Conservation (phyloP, 2,113 vertebrate species). For the Motacilla tschutschensis region DNA sequence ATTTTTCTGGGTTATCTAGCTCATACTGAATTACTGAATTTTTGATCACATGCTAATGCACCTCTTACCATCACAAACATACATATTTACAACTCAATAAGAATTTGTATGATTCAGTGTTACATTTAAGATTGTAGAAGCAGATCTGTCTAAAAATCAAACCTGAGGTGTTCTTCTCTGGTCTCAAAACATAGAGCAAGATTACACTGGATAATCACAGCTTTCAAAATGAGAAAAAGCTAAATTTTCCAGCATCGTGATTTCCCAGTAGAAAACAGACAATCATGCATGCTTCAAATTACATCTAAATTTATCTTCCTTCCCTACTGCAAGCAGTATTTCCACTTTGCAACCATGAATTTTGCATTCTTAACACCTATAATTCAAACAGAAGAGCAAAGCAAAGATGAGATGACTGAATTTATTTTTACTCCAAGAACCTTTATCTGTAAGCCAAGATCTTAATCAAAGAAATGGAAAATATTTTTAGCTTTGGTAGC, state of each 20-base stretch:
- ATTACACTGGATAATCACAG: conserved; percentile 56
- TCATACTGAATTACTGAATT: conserved; percentile 19
- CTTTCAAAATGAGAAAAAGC: conserved; percentile 47
- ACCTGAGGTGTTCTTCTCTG: conserved; percentile 26
- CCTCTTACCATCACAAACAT: conserved; percentile 26
- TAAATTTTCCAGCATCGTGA: conserved; percentile 56
- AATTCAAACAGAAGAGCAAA: conserved; percentile 49
- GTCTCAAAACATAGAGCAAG: conserved; percentile 41
- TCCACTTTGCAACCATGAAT: conserved; percentile 46
- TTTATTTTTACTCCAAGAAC: conserved; percentile 41
- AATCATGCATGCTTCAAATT: conserved; percentile 51
- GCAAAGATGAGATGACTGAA: conserved; percentile 37
- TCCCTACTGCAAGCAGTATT: conserved; percentile 53
- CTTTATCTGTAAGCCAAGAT: conserved; percentile 35
- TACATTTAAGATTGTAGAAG: conserved; percentile 40
- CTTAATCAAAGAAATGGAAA: conserved; percentile 26
- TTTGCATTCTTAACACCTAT: conserved; percentile 57
- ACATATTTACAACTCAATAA: conserved; percentile 41
- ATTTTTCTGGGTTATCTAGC: conserved; percentile 13
- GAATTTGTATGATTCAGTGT: conserved; percentile 30
- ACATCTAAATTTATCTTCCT: conserved; percentile 58
- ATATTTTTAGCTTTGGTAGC: conserved; percentile 33
- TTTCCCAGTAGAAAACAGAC: conserved; percentile 54
- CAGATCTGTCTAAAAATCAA: conserved; percentile 42
- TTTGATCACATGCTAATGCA: conserved; percentile 19